Evolutionary conservation across 1,140 invertebrate species (phyloP).

Genomic region (Rhopalosiphum maidis): DNA sequence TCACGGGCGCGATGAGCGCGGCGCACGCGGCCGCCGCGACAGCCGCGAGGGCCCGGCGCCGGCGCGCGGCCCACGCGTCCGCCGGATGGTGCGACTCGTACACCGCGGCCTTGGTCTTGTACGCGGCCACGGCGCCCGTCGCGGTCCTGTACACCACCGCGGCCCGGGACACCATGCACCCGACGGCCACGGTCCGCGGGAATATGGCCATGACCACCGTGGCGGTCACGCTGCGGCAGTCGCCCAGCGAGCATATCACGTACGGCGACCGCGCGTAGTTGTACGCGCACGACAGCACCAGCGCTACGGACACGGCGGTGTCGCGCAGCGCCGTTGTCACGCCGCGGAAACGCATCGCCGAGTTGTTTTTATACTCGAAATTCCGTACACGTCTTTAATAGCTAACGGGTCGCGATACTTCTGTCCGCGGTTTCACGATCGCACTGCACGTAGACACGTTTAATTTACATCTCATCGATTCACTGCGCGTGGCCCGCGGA

Average conservation of each 20-base stretch:
- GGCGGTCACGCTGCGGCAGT: not conserved
- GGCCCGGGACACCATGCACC: not conserved
- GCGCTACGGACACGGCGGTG: not conserved
- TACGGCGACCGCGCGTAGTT: not conserved
- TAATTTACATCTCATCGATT: no score
- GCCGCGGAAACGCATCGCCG: no score
- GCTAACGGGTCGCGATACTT: no score
- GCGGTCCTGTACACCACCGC: not conserved
- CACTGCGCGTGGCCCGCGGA: no score
- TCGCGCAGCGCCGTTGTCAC: no score
- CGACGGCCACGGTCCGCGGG: not conserved
- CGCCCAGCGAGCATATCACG: not conserved
- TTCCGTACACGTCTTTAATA: no score
- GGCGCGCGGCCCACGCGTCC: not conserved
- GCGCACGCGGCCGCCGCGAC: not conserved
- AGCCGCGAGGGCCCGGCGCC: not conserved
- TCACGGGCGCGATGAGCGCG: not conserved
- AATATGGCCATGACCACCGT: not conserved
- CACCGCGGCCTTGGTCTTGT: not conserved
- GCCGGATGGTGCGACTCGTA: not conserved
- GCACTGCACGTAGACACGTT: no score
- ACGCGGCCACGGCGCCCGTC: not conserved
- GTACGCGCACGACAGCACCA: not conserved
- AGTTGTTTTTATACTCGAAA: no score
- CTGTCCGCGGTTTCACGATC: no score